These are phyloP conservation scores for Ceryle rudis DNA, from an alignment of 2,797 vertebrate species.

Conservation along the genomic window DNA sequence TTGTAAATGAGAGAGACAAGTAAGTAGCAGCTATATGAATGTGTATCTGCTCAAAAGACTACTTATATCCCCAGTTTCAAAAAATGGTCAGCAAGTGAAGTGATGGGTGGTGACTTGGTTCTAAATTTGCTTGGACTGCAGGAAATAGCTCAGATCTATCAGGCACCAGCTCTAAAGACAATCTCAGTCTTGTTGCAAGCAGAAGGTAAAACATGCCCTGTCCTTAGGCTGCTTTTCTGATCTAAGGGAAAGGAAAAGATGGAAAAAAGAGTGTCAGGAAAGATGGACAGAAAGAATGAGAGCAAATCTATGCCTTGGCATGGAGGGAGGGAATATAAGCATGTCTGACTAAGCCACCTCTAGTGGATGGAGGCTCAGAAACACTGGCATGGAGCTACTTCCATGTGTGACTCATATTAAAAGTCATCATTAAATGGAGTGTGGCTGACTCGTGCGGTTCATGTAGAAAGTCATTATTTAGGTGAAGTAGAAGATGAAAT, in stretches of 20 bases:
- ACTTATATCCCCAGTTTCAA: neutral
- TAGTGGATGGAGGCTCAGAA: neutral
- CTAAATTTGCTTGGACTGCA: neutral
- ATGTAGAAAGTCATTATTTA: neutral
- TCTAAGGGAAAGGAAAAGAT: neutral
- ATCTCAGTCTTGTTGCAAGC: neutral
- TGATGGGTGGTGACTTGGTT: neutral
- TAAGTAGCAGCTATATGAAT: neutral
- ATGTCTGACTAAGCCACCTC: neutral
- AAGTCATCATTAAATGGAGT: neutral
- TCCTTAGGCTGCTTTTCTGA: neutral
- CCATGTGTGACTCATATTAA: neutral
- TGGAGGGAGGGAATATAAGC: neutral
- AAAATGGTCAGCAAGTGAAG: neutral
- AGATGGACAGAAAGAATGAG: neutral
- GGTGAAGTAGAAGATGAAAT: neutral
- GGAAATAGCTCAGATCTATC: neutral
- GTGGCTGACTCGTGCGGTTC: neutral
- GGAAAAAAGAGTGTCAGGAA: neutral
- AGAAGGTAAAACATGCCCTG: neutral
- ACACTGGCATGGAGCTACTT: neutral
- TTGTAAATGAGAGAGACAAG: neutral
- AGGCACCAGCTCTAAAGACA: neutral
- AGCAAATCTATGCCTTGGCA: neutral
- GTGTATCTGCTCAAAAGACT: neutral